Base-by-base conservation (phyloP, 30 jellyfish, hydroid and myxozoan species). In the Pseudorhiza aurosa region DNA sequence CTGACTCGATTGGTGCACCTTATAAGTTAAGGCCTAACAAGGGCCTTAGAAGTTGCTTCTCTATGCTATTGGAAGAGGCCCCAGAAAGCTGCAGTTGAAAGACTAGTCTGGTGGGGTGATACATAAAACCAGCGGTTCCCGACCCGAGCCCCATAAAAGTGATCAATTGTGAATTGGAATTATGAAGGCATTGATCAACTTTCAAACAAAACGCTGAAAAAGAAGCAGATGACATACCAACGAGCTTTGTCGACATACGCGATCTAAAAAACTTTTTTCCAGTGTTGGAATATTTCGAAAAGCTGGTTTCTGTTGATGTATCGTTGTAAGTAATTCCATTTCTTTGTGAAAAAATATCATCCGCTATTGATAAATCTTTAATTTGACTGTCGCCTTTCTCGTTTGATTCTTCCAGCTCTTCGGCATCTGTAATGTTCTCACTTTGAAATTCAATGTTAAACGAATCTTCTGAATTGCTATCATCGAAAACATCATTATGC, bases 401-500 rank as follows among this genome's bases (percentile, higher is more conserved):
- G 49, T 49, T 75, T 18, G 87, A 59, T 4, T 68, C 87, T 17
- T 36, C 33, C 40, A 30, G 56, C 3, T 73, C 95, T 18, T 56
- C 36, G n/a, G n/a, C n/a, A 8, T 60, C 81, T 39, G 72, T 46
- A 55, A 77, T 18, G 33, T 75, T 59, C n/a, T 65, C 76, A 53
- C 32, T 65, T 30, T 77, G 69, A 42, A 87, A 87, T 44, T 76
- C 96, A 71, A 87, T 75, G 43, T 87, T 85, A 68, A 87, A 88
- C 32, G 95, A 80, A 12, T 80, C 97, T 4, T 81, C 97, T 1
- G 88, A 47, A 9, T 32, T 74, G 21, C 84, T 96, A 10, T 71
- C 87, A 8, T 40, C 35, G 77, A 90, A 90, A 8, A 90, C 98
- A 56, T 90, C 96, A 76, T 90, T 83, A 40, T 90, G 58, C 36